Conservation (phyloP, 2,797 vertebrate genomes). For the Danio albolineatus region DNA sequence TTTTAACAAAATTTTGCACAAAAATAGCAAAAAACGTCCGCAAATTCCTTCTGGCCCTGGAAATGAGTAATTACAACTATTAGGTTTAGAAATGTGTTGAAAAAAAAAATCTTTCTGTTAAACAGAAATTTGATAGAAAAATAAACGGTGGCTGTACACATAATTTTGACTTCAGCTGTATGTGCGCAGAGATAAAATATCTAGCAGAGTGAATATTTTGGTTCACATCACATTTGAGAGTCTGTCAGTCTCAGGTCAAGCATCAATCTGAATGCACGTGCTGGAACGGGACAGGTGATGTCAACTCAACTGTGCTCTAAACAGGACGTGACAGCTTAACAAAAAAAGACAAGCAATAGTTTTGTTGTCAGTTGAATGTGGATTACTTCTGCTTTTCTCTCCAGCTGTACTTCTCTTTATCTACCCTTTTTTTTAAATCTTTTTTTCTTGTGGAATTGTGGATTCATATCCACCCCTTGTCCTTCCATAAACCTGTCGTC, state of each 20-base stretch:
- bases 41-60: no score
- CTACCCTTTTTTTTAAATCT: constrained; percentile 16
- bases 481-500: constrained; percentile 12
- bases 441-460: constrained; percentile 18
- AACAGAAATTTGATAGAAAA: no score
- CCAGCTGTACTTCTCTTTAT: constrained; percentile 9
- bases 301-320: constrained; percentile 6
- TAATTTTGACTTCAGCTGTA: no score
- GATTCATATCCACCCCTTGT: constrained; percentile 8
- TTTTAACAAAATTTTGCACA: no score
- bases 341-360: neutral
- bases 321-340: constrained; percentile 4
- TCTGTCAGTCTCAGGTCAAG: constrained; percentile 19
- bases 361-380: constrained; percentile 12
- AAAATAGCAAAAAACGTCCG: no score
- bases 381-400: constrained; percentile 1
- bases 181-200: neutral
- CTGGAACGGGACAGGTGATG: constrained; percentile 13
- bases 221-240: constrained; percentile 29
- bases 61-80: no score
- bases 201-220: constrained; percentile 17
- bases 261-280: neutral
- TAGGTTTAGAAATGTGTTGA: no score
- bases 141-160: no score
- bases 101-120: no score